phyloP scores from a whole-genome alignment of 2,888 invertebrate genomes.

The Tiliacea aurago region DNA sequence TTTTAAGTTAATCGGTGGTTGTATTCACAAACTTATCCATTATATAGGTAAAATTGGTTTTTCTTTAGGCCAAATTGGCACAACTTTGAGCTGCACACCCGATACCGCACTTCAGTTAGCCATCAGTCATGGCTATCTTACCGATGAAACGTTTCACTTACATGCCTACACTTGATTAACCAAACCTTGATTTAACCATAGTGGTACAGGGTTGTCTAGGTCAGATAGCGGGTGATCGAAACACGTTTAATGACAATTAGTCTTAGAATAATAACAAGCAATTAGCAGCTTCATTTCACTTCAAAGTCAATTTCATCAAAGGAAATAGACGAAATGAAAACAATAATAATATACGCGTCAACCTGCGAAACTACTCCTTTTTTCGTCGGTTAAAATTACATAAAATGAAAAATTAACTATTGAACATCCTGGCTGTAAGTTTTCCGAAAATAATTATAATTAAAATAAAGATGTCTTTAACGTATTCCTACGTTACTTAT shows the following conservation, averaged over 20 bases:
- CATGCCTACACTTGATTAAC: too few species aligned
- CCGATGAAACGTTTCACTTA: background rate
- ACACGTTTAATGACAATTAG: background rate
- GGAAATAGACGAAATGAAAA: background rate
- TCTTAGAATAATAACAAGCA: too few species aligned
- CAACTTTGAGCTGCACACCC: background rate
- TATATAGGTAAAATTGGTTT: background rate
- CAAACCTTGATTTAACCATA: background rate
- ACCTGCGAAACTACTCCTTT: too few species aligned
- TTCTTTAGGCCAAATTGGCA: background rate
- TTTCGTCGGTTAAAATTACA: too few species aligned
- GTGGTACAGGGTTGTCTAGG: background rate
- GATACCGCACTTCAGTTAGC: background rate
- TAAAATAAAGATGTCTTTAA: too few species aligned
- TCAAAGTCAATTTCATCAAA: background rate
- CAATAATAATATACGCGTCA: too few species aligned
- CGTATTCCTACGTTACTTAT: too few species aligned
- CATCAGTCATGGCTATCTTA: background rate
- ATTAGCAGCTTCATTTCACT: background rate
- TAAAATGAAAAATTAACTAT: too few species aligned
- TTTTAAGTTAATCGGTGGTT: background rate
- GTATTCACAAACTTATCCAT: background rate
- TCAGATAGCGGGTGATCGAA: background rate
- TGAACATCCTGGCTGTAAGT: too few species aligned
- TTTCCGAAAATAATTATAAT: too few species aligned